phyloP scores from a whole-genome alignment of 2,888 invertebrate species.

The Pyrrhia umbra region DNA sequence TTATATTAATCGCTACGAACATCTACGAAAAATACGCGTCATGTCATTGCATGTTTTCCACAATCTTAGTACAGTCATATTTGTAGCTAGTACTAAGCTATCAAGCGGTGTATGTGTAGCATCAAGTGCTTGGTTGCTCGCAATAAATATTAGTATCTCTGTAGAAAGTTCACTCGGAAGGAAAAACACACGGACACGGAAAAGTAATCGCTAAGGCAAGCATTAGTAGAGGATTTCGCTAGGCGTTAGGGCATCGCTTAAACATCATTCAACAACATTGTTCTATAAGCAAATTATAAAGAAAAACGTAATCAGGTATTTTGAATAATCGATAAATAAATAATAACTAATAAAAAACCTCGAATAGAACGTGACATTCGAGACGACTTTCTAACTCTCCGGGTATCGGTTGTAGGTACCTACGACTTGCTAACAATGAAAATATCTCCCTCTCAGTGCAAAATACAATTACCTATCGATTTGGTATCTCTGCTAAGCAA shows the following conservation, averaged over 20 bases:
- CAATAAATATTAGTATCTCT: neutral
- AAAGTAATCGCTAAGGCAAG: slow-evolving; percentile 51
- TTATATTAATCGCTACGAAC: slow-evolving; percentile 4
- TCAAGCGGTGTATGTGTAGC: neutral
- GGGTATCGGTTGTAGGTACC: slow-evolving; percentile 36
- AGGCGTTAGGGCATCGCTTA: slow-evolving; percentile 31
- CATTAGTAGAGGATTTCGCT: slow-evolving; percentile 42
- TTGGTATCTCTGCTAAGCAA: slow-evolving; percentile 6
- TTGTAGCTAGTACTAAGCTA: neutral
- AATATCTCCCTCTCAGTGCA: slow-evolving; percentile 29
- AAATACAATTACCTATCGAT: slow-evolving; percentile 26
- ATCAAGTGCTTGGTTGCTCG: neutral
- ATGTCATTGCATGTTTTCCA: neutral
- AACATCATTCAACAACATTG: neutral
- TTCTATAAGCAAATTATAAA: slow-evolving; percentile 5
- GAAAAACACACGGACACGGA: slow-evolving; percentile 17
- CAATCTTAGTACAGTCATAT: neutral
- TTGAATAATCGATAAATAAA: slow-evolving; percentile 49
- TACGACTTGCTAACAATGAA: slow-evolving; percentile 38
- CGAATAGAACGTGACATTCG: slow-evolving; percentile 54
- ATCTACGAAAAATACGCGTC: neutral
- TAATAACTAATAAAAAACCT: slow-evolving; percentile 48
- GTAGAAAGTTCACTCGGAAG: slow-evolving; percentile 25
- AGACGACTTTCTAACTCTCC: slow-evolving; percentile 59
- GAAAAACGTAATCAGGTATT: slow-evolving; percentile 17